Conservation (phyloP, 2,888 invertebrate genomes). For the Hydriomena furcata region DNA sequence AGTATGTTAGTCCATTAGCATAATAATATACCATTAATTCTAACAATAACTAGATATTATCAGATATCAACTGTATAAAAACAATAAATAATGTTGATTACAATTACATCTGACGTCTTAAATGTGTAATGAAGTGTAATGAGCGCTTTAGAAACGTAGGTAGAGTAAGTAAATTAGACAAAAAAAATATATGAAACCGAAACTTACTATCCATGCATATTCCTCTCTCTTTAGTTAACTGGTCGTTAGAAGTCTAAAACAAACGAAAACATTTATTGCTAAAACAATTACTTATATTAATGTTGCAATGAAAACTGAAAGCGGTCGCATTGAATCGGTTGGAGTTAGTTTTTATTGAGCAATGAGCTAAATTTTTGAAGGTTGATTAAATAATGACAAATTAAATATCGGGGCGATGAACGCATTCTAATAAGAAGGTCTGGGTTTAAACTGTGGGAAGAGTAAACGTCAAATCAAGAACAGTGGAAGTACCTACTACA, state of each 20-base stretch:
- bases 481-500: no score
- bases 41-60: background rate
- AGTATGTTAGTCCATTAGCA: no score
- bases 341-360: conserved; percentile 22
- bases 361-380: conserved; percentile 12
- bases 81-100: background rate
- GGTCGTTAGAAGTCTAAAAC: conserved; percentile 56
- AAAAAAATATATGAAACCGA: no score
- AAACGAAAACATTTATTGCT: conserved; percentile 26
- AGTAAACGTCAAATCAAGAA: no score
- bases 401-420: conserved; percentile 1
- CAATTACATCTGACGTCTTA: no score
- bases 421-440: background rate
- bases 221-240: conserved; percentile 49
- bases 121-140: no score
- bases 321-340: conserved; percentile 28
- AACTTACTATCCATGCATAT: conserved; percentile 55
- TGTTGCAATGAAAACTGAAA: conserved; percentile 25
- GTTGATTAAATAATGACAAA: conserved; percentile 7
- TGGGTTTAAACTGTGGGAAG: no score
- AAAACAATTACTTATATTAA: conserved; percentile 7
- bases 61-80: background rate
- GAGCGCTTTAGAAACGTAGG: no score
- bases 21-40: background rate
- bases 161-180: no score